These are phyloP conservation scores for Trichoplusia ni DNA, from an alignment of 1,140 invertebrate species.

Conservation along the genomic window DNA sequence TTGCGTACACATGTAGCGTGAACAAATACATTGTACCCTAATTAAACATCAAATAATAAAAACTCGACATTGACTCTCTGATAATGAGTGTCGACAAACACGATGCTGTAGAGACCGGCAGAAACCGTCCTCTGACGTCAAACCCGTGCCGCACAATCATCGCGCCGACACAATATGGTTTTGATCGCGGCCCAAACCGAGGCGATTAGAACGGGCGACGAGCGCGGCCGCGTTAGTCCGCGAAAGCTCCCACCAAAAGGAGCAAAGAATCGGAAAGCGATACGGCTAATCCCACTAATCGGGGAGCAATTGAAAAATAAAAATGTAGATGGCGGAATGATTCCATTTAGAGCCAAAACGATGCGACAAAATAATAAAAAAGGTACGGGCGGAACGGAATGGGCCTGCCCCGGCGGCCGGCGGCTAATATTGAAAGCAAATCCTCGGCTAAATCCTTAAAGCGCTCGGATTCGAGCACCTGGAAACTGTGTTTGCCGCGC, in stretches of 20 bases:
- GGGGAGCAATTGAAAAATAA: constrained; percentile 83
- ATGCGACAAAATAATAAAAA: constrained; percentile 82
- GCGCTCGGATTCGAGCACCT: constrained; percentile 79
- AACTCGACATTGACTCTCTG: constrained; percentile 59
- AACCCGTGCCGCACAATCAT: constrained; percentile 1
- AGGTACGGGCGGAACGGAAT: constrained; percentile 75
- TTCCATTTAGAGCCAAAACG: constrained; percentile 80
- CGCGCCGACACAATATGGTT: constrained; percentile 25
- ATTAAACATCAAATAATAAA: constrained; percentile 69
- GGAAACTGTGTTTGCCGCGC: constrained; percentile 72
- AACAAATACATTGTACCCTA: constrained; percentile 62
- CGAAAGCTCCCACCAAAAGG: constrained; percentile 74
- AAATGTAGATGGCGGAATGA: constrained; percentile 82
- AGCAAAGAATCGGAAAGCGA: constrained; percentile 79
- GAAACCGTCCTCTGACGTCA: constrained; percentile 40
- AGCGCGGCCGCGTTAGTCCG: constrained; percentile 61
- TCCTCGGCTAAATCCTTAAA: constrained; percentile 82
- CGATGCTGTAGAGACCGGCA: constrained; percentile 27
- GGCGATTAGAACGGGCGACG: constrained; percentile 30
- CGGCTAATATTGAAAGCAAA: constrained; percentile 83
- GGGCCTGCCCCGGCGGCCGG: constrained; percentile 70
- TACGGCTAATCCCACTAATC: constrained; percentile 81
- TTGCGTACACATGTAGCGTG: constrained; percentile 52
- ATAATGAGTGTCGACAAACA: constrained; percentile 52
- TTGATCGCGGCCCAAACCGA: constrained; percentile 31